Conservation (phyloP, 2,797 vertebrate genomes). For the Urophycis tenuis region DNA sequence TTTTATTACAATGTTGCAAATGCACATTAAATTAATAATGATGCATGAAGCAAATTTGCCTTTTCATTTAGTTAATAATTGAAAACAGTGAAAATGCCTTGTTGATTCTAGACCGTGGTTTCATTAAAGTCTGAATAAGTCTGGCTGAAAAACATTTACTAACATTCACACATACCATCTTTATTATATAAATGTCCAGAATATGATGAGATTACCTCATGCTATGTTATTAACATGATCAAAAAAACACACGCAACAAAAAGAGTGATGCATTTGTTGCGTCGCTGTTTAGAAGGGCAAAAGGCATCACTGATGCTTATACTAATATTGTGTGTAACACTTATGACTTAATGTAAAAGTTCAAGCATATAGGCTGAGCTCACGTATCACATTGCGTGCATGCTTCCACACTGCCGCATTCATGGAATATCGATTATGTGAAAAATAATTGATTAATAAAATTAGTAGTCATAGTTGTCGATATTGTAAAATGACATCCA, state of each 20-base stretch:
- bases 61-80: not conserved
- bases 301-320: not conserved
- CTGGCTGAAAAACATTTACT: not conserved
- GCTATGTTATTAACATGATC: not conserved
- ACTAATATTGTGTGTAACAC: not conserved
- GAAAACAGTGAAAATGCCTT: not conserved
- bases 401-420: not conserved
- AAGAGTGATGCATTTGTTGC: not conserved
- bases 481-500: not conserved
- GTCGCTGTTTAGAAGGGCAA: not conserved
- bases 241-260: not conserved
- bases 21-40: slow-evolving; percentile 48
- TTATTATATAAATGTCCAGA: not conserved
- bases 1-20: slow-evolving; percentile 52
- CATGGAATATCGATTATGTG: not conserved
- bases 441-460: not conserved
- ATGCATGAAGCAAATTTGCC: slow-evolving; percentile 8
- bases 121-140: not conserved
- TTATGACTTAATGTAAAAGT: not conserved
- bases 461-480: not conserved
- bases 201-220: not conserved
- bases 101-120: not conserved
- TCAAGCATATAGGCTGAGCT: not conserved
- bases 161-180: not conserved
- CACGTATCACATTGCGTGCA: not conserved